Percentiles rank a stretch among this genome's conserved stretches.
These are phyloP conservation scores for Lithobius niger DNA, from an alignment of 1,140 invertebrate species.

Conservation along the genomic window DNA sequence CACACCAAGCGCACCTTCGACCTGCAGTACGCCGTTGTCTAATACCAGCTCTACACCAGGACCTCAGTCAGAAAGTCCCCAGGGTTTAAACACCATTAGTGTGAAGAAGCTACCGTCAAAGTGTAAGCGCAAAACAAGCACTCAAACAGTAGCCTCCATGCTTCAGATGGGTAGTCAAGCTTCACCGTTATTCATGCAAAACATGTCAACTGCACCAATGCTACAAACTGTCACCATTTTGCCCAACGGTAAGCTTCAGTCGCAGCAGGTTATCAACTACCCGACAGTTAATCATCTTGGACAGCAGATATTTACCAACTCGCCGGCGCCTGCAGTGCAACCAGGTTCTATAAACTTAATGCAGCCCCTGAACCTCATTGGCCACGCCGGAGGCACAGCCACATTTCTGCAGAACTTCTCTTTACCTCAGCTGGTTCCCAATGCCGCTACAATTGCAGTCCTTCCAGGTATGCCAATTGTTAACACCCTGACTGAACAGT, in stretches of 20 bases:
- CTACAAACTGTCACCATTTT: constrained; percentile 35
- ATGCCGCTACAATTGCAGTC: constrained; percentile 43
- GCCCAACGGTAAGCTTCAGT: constrained; percentile 35
- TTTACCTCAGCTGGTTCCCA: constrained; percentile 57
- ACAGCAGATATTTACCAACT: constrained; percentile 42
- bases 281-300: constrained; percentile 44
- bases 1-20: constrained; percentile 14
- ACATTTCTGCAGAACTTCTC: constrained; percentile 61
- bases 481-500: not conserved
- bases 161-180: constrained; percentile 50
- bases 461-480: constrained; percentile 47
- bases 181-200: constrained; percentile 2
- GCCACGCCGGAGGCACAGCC: constrained; percentile 33
- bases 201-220: constrained; percentile 22
- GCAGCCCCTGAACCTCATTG: constrained; percentile 63
- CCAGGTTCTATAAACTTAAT: constrained; percentile 21
- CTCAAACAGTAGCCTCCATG: constrained; percentile 56
- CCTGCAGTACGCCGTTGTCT: constrained; percentile 18
- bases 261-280: constrained; percentile 44
- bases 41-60: constrained; percentile 18
- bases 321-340: not conserved
- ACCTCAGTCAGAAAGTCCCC: constrained; percentile 11
- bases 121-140: constrained; percentile 55
- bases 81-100: constrained; percentile 24
- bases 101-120: constrained; percentile 41